Base-by-base conservation (phyloP, 2,888 invertebrate genomes). In the Volucella inanis region DNA sequence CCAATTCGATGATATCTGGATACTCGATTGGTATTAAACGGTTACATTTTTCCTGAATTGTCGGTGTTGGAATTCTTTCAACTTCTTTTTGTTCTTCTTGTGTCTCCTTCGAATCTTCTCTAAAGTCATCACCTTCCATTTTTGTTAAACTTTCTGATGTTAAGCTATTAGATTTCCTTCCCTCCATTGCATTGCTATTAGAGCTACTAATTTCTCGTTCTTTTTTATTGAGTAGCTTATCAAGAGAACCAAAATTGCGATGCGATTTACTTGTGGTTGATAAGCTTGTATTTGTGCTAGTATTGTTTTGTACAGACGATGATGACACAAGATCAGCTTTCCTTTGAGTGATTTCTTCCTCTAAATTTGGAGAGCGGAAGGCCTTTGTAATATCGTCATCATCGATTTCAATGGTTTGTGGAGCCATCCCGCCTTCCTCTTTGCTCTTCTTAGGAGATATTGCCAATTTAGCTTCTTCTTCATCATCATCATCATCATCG, bases 181-280 rank as follows among this genome's bases (percentile, higher is more conserved):
- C 80, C 8, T 85, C 85, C 11, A 77, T 64, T n/a, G 59, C 77
- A 45, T 76, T 78, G 38, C 84, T 83, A 41, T 45, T 88, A 65
- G 88, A 88, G 77, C 89, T 88, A 8, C 81, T 87, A 43, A 87
- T 90, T 54, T 93, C 91, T 82, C 93, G 92, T 88, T 93, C 93
- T 62, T 93, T 92, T 88, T 93, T 93, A 83, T 93, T 94, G 55
- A 95, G 92, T 55, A 94, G 89, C 87, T 93, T 93, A 87, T 95
- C 94, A 62, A 95, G 89, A 2, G 94, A 92, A 78, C 93, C 91
- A 87, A 93, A 88, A 91, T 92, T 90, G 89, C 93, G 89, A 91
- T 90, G 90, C 89, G 92, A 89, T 88, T 92, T 81, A 87, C 84
- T 90, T 90, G 54, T 74, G 47, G 57, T 82, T 22, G 62, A 92